A percentile compares a stretch with the other conserved stretches of the same genome.
phyloP scores from a whole-genome alignment of 2,113 vertebrate species.

The Dissostichus mawsoni region DNA sequence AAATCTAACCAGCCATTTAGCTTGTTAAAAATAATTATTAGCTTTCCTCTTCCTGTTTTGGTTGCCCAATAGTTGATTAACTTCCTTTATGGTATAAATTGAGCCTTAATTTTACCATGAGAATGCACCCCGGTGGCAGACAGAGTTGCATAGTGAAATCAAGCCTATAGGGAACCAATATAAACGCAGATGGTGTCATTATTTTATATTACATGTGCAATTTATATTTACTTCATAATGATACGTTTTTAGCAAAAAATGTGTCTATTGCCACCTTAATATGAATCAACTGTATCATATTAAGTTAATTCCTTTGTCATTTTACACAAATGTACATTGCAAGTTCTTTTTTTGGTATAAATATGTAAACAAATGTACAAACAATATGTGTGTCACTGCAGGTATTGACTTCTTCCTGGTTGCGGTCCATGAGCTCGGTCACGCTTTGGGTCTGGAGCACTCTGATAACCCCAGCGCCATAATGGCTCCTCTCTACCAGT shows the following conservation, averaged over 20 bases:
- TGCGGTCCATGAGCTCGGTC: slow-evolving; percentile 91
- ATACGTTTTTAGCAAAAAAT: no score
- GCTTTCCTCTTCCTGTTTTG: no score
- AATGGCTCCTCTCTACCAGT: slow-evolving; percentile 98
- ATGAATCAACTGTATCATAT: background rate
- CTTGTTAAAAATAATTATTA: background rate
- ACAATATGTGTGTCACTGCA: slow-evolving; percentile 49
- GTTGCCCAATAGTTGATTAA: no score
- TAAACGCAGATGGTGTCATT: no score
- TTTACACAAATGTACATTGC: no score
- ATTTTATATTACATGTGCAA: background rate
- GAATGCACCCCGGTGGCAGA: no score
- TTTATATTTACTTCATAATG: background rate
- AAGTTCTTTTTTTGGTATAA: background rate
- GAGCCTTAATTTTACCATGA: no score
- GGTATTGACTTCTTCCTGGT: slow-evolving; percentile 97
- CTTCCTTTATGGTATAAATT: no score
- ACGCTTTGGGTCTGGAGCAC: slow-evolving; percentile 95
- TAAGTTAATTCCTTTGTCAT: background rate
- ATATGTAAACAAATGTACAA: background rate
- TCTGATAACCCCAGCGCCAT: slow-evolving; percentile 92
- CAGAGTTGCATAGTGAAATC: no score
- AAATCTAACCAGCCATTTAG: background rate
- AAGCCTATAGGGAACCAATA: no score
- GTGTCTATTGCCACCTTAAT: background rate